phyloP scores from a whole-genome alignment of 2,888 invertebrate species.

The Rosalia funebris region DNA sequence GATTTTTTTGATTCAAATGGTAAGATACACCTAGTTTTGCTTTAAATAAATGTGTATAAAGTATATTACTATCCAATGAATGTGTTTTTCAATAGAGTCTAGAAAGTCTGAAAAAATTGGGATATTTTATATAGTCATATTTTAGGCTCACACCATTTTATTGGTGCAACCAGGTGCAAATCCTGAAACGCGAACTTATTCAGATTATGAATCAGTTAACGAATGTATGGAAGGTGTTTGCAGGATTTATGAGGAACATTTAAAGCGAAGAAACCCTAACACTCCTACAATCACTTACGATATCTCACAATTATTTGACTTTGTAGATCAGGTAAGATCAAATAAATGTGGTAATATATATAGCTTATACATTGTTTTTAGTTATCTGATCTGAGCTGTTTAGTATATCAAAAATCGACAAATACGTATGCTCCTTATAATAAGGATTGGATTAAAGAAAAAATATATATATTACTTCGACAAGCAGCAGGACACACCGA shows the following conservation, averaged over 20 bases:
- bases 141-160: conserved; percentile 95
- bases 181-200: conserved; percentile 96
- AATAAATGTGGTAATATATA: not conserved
- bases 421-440: conserved; percentile 98
- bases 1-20: too few species aligned
- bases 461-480: conserved; percentile 93
- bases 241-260: conserved; percentile 98
- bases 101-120: too few species aligned
- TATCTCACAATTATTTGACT: conserved; percentile 97
- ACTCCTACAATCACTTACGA: conserved; percentile 98
- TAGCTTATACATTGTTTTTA: conserved; percentile 52
- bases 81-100: too few species aligned
- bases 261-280: conserved; percentile 94
- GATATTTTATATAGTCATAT: too few species aligned
- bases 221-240: conserved; percentile 99
- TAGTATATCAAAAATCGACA: conserved; percentile 95
- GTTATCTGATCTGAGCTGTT: conserved; percentile 92
- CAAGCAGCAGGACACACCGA: conserved; percentile 79
- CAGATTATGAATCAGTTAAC: conserved; percentile 97
- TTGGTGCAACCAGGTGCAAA: conserved; percentile 93
- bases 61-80: too few species aligned
- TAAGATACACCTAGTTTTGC: too few species aligned
- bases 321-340: conserved; percentile 84
- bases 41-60: too few species aligned
- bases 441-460: conserved; percentile 99